Conservation (phyloP, 2,888 invertebrate genomes). For the Agonopterix subpropinquella region DNA sequence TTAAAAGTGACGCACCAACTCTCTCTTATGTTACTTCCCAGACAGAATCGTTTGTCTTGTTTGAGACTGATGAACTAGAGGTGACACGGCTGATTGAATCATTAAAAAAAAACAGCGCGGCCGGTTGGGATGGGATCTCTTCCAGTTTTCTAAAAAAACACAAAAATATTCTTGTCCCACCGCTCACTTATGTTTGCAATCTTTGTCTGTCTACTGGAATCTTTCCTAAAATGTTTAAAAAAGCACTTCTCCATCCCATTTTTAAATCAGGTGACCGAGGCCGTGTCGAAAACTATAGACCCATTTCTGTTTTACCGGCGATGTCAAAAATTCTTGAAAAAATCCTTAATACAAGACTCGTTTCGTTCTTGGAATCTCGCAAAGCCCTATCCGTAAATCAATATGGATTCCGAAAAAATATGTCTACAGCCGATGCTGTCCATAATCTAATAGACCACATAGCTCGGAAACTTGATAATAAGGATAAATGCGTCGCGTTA, state of each 20-base stretch:
- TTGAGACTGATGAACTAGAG: neutral
- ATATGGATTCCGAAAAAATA: constrained; percentile 3
- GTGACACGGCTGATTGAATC: neutral
- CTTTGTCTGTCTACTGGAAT: neutral
- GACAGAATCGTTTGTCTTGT: neutral
- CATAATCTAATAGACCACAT: constrained; percentile 4
- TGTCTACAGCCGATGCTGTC: constrained; percentile 7
- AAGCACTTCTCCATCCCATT: constrained; percentile 1
- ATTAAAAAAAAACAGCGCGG: neutral
- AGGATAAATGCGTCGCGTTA: neutral
- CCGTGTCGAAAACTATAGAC: constrained; percentile 3
- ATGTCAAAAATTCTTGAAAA: constrained; percentile 2
- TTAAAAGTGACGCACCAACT: neutral
- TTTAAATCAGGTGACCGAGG: constrained; percentile 3
- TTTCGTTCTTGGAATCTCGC: neutral
- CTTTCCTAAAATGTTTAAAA: constrained; percentile 3
- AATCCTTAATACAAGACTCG: neutral
- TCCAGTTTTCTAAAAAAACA: neutral
- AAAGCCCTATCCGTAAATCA: neutral
- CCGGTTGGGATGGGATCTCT: neutral
- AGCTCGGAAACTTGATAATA: neutral
- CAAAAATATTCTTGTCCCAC: neutral
- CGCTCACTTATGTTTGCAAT: neutral
- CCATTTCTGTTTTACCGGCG: constrained; percentile 1
- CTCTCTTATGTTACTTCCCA: no score